These are phyloP conservation scores for Rhagoletis pomonella DNA, from an alignment of 1,140 invertebrate genomes.

Conservation along the genomic window DNA sequence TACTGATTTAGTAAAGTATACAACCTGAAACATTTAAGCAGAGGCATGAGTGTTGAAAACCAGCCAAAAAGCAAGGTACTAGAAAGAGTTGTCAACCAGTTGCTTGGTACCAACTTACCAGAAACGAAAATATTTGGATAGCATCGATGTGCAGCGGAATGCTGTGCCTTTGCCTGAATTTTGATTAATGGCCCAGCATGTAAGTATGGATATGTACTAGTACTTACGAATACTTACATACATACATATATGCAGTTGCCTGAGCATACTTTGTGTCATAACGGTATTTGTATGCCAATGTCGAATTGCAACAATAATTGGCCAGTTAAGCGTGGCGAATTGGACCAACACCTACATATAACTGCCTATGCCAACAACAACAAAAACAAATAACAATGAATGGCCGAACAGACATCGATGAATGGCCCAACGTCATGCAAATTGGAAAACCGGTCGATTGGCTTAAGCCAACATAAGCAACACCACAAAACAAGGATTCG, in stretches of 20 bases:
- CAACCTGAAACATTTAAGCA: not conserved
- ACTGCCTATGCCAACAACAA: not conserved
- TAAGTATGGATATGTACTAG: not conserved
- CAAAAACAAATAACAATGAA: constrained; percentile 22
- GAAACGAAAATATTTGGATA: not conserved
- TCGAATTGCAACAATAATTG: constrained; percentile 40
- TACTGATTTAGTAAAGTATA: too few species aligned
- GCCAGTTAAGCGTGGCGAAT: constrained; percentile 38
- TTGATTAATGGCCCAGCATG: constrained; percentile 18
- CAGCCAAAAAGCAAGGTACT: not conserved
- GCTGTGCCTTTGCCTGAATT: constrained; percentile 17
- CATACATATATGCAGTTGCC: not conserved
- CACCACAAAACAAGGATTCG: constrained; percentile 14
- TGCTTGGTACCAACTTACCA: not conserved
- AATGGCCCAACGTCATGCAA: not conserved
- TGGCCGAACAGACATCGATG: constrained; percentile 24
- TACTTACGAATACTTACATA: not conserved
- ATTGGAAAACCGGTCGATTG: constrained; percentile 31
- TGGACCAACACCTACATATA: constrained; percentile 41
- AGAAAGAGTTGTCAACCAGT: not conserved
- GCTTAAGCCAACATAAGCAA: constrained; percentile 47
- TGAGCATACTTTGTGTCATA: not conserved
- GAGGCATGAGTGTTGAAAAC: not conserved
- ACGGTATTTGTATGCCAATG: not conserved
- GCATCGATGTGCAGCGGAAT: not conserved